A percentile compares a stretch with the other conserved stretches of the same genome.
Evolutionary conservation across 2,797 vertebrate species (phyloP).

Genomic region (Leptodactylus fallax): DNA sequence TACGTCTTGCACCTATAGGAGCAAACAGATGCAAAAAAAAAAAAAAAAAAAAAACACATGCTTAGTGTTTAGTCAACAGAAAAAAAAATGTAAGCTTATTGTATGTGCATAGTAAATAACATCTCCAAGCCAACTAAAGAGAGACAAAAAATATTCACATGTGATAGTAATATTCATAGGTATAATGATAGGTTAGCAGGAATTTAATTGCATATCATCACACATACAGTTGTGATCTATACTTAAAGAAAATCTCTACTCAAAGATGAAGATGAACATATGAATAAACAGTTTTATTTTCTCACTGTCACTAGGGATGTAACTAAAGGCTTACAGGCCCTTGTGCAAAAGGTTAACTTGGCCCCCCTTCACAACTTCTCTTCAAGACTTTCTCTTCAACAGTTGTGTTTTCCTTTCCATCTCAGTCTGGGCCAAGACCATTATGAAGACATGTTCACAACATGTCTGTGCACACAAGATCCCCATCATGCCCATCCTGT

Average conservation of each 20-base stretch:
- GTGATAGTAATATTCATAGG: background rate
- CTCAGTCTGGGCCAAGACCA: no score
- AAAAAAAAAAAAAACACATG: background rate
- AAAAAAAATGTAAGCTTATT: background rate
- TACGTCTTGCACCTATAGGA: slow-evolving; percentile 76
- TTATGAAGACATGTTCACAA: no score
- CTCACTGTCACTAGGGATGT: no score
- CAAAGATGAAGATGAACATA: background rate
- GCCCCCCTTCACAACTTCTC: no score
- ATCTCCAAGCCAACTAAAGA: background rate
- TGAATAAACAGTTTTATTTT: no score
- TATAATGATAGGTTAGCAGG: background rate
- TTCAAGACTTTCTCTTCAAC: no score
- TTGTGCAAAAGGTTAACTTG: no score
- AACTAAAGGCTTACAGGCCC: no score
- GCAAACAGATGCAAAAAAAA: slow-evolving; percentile 16
- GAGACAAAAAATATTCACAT: background rate
- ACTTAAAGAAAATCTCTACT: background rate
- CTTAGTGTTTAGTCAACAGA: no score
- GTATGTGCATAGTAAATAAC: background rate
- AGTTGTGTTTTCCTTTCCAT: no score
- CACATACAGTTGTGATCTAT: background rate
- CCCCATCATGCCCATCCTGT: no score
- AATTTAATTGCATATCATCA: background rate
- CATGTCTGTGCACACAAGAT: no score